A percentile compares a stretch with the other conserved stretches of the same genome.
phyloP scores from a whole-genome alignment of 2,888 invertebrate species.

The Balanococcus diminutus region DNA sequence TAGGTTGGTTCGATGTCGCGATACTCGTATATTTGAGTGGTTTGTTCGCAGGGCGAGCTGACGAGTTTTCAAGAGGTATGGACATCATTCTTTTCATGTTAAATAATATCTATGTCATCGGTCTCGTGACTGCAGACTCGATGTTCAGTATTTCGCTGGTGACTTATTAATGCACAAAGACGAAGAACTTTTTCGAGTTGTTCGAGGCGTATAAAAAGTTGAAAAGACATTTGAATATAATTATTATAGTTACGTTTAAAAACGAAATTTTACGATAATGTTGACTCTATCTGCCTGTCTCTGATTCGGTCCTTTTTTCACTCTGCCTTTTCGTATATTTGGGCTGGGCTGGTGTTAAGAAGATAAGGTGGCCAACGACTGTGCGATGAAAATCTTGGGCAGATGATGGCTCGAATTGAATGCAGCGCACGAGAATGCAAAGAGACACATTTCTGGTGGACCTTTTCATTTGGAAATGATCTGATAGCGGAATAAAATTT shows the following conservation, averaged over 20 bases:
- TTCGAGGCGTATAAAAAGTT: too few species aligned
- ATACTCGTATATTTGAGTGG: background rate
- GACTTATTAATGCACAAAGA: too few species aligned
- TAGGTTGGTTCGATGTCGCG: background rate
- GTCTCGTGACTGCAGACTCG: background rate
- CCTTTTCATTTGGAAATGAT: constrained; percentile 17
- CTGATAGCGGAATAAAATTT: background rate
- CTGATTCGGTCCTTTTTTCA: too few species aligned
- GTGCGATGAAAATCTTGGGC: background rate
- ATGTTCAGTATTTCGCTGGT: too few species aligned
- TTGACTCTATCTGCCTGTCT: too few species aligned
- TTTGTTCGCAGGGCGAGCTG: background rate
- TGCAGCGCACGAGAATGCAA: background rate
- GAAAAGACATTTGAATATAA: too few species aligned
- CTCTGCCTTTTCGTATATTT: background rate
- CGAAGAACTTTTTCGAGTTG: too few species aligned
- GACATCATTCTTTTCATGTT: too few species aligned
- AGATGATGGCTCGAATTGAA: background rate
- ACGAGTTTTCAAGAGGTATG: background rate
- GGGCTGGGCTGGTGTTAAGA: background rate
- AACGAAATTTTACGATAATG: too few species aligned
- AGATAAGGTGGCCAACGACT: background rate
- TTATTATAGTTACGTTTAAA: too few species aligned
- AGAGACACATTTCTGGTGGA: background rate
- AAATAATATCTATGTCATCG: background rate